These are phyloP conservation scores for Procavia capensis DNA, from an alignment of 2,113 vertebrate genomes.

Conservation along the genomic window DNA sequence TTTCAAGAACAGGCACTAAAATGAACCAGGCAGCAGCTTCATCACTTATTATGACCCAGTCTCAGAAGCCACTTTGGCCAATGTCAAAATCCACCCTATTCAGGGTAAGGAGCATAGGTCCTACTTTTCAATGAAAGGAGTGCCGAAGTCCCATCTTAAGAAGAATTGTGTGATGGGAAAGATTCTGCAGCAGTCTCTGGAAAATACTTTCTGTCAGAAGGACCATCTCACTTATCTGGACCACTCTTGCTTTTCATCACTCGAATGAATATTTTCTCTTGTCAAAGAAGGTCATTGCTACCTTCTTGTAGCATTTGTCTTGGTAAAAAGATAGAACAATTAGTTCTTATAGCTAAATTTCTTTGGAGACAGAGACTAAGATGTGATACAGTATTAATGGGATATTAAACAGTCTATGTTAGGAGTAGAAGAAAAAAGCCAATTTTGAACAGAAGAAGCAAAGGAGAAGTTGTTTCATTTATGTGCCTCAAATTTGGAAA, in stretches of 20 bases:
- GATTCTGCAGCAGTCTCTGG: not conserved
- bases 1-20: not conserved
- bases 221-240: not conserved
- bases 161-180: not conserved
- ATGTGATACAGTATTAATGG: not conserved
- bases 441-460: not conserved
- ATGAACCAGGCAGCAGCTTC: not conserved
- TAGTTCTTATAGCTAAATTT: not conserved
- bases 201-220: not conserved
- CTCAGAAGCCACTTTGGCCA: slow-evolving; percentile 19
- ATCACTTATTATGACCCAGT: not conserved
- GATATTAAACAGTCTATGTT: not conserved
- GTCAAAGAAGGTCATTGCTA: not conserved
- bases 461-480: not conserved
- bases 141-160: not conserved
- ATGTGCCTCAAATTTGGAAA: not conserved
- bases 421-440: not conserved
- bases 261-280: not conserved
- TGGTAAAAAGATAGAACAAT: not conserved
- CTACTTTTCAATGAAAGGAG: not conserved
- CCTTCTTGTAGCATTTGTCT: not conserved
- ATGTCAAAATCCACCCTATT: not conserved
- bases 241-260: not conserved
- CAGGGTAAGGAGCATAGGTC: not conserved
- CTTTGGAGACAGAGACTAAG: not conserved